Conservation (phyloP, 2,888 invertebrate genomes). For the Pheosia gnoma region DNA sequence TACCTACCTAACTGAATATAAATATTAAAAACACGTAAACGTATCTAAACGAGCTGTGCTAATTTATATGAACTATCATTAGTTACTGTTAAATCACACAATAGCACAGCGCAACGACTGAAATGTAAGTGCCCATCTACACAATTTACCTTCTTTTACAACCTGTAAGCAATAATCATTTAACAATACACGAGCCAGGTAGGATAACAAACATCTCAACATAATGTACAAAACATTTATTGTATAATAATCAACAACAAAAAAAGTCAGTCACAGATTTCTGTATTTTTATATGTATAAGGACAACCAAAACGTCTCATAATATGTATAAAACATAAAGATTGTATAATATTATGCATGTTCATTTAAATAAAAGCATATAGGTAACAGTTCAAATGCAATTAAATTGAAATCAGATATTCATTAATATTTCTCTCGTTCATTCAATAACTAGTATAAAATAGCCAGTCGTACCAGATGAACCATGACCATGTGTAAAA, state of each 20-base stretch:
- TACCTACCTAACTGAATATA: too few relatives aligned
- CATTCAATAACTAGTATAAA: too few relatives aligned
- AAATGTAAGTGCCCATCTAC: too few relatives aligned
- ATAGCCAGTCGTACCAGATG: not conserved
- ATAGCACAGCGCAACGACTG: too few relatives aligned
- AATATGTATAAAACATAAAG: slow-evolving; percentile 7
- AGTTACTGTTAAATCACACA: too few relatives aligned
- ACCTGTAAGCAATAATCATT: too few relatives aligned
- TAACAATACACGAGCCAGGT: not conserved
- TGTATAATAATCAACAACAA: slow-evolving; percentile 2
- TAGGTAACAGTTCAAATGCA: not conserved
- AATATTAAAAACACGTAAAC: too few relatives aligned
- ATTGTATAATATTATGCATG: not conserved
- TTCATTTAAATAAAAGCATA: too few relatives aligned
- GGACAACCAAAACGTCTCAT: not conserved
- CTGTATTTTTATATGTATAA: not conserved
- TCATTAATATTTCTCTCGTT: too few relatives aligned
- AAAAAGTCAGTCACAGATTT: slow-evolving; percentile 1
- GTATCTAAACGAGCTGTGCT: too few relatives aligned
- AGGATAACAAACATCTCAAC: not conserved
- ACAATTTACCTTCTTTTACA: too few relatives aligned
- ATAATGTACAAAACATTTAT: slow-evolving; percentile 1
- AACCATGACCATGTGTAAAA: slow-evolving; percentile 14
- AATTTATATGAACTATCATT: too few relatives aligned
- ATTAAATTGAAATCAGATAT: not conserved